Evolutionary conservation across 2,888 invertebrate species (phyloP).

Genomic region (Trichogramma evanescens): DNA sequence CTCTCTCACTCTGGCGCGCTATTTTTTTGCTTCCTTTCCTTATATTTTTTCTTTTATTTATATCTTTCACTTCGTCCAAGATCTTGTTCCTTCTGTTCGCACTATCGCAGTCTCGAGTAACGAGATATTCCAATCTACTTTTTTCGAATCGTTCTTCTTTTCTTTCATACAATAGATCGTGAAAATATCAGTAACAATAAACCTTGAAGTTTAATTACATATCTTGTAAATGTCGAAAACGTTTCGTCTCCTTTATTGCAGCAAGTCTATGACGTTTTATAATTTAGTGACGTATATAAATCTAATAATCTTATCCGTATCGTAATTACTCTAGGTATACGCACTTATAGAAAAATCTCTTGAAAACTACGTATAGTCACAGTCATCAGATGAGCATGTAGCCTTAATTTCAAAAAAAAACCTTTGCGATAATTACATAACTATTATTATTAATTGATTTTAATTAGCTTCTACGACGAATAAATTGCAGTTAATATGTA

Average conservation of each 20-base stretch:
- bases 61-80: no score
- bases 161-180: no score
- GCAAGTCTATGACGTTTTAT: constrained; percentile 8
- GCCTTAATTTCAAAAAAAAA: no score
- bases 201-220: not conserved
- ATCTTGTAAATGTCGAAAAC: constrained; percentile 3
- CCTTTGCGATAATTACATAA: no score
- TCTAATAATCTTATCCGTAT: not conserved
- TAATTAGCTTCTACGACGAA: no score
- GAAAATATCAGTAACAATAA: no score
- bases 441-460: no score
- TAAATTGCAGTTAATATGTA: no score
- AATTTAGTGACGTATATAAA: not conserved
- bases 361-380: constrained; percentile 33
- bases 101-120: not conserved
- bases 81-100: not conserved
- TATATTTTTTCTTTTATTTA: no score
- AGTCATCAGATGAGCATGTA: constrained; percentile 37
- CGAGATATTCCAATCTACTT: no score
- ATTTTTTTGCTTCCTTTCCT: no score
- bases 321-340: not conserved
- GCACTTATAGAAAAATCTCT: constrained; percentile 14
- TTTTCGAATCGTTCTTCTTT: no score
- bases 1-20: not conserved
- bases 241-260: not conserved